These are phyloP conservation scores for Halcyon senegalensis DNA, from an alignment of 2,113 vertebrate genomes.

Conservation along the genomic window DNA sequence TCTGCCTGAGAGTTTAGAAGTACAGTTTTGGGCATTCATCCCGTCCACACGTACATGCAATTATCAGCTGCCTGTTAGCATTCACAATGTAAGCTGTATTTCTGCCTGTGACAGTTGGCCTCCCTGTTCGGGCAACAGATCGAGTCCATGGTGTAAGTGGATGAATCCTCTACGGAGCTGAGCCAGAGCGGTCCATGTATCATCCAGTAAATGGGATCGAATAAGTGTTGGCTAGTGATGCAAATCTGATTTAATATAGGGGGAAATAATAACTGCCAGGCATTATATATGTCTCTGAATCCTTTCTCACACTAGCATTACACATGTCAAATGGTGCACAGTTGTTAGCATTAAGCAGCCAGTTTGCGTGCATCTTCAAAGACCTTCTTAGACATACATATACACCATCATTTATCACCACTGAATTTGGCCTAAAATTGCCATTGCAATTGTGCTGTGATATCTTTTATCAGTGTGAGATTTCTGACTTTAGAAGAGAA, in stretches of 20 bases:
- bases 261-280: background rate
- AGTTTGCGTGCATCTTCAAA: background rate
- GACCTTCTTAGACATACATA: fast-evolving
- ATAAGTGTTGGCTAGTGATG: background rate
- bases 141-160: background rate
- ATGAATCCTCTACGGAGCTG: background rate
- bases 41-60: background rate
- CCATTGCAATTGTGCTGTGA: background rate
- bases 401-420: background rate
- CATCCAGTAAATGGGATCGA: background rate
- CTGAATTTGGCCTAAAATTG: background rate
- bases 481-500: background rate
- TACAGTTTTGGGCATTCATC: background rate
- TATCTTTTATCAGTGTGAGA: background rate
- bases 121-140: background rate
- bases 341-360: background rate
- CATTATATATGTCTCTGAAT: background rate
- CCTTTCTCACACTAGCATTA: background rate
- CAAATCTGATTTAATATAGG: background rate
- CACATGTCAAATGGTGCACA: background rate
- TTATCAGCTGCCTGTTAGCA: background rate
- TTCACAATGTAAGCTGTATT: background rate
- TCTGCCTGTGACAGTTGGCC: background rate
- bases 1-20: background rate
- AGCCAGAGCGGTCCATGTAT: background rate